phyloP scores from a whole-genome alignment of 2,797 vertebrate genomes.

The Silurus aristotelis region DNA sequence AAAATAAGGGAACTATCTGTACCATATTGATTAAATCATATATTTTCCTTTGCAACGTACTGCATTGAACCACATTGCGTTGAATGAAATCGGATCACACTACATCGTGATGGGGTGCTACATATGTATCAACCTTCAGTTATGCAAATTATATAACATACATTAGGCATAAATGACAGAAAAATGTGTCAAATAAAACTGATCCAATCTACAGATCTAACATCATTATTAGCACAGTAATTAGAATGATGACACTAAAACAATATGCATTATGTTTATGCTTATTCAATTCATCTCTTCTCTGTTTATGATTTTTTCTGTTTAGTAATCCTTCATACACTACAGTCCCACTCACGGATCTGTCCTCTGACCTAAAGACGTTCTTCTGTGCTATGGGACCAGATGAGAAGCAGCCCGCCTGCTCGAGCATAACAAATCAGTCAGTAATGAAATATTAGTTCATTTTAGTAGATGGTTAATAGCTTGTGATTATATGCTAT shows the following conservation, averaged over 20 bases:
- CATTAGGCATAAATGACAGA: not conserved
- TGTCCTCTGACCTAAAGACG: slow-evolving; percentile 38
- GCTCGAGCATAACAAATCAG: slow-evolving; percentile 38
- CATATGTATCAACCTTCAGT: too few species aligned
- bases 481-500: not conserved
- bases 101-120: too few species aligned
- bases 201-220: not conserved
- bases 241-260: not conserved
- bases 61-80: too few species aligned
- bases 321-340: slow-evolving; percentile 55
- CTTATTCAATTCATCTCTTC: not conserved
- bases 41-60: too few species aligned
- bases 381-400: slow-evolving; percentile 42
- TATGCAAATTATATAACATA: too few species aligned
- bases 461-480: not conserved
- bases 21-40: too few species aligned
- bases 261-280: not conserved
- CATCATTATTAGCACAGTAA: not conserved
- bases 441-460: slow-evolving; percentile 41
- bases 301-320: not conserved
- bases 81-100: too few species aligned
- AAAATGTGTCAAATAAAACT: not conserved
- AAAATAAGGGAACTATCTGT: too few species aligned
- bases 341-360: not conserved
- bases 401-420: slow-evolving; percentile 9